Evolutionary conservation across 35 echinoderm and acorn worm genomes (phyloP), one percentile per base, ranked within the genome.

Genomic region (Eucidaris tribuloides): DNA sequence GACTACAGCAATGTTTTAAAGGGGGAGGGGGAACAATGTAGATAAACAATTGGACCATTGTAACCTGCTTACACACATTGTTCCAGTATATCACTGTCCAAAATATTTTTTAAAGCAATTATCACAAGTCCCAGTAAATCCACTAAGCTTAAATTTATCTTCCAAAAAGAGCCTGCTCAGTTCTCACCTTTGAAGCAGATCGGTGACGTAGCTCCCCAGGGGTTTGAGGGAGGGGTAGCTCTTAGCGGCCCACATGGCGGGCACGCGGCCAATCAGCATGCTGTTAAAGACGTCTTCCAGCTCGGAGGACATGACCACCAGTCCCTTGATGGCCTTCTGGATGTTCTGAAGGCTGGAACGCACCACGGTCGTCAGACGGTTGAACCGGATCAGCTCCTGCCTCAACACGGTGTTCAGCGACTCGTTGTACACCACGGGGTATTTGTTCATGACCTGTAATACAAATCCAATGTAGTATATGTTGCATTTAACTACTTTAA

Each of bases 381-480:
- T 98, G 83, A 98, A 98, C 17, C 95, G 70, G 78, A 98, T 98
- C 42, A 98, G 86, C 58, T 98, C 95, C 46, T 98, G 95, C 63
- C 95, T 78, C 43, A 98, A 72, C 20, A 98, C 95, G 35, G 95
- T 98, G 87, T 98, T 98, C 95, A 98, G 92, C 28, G 95, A 98
- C 68, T 98, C 95, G 4, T 87, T 49, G 63, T 98, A 98, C 9
- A 78, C 79, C 7, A 98, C 95, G 20, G 92, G 92, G 56, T 96
- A 96, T 43, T 90, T 96, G 20, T 90, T 77, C 72, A 96, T 96
- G 41, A 96, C 92, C 92, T 96, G 76, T n/a, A n/a, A n/a, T n/a
- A n/a, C n/a, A n/a, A n/a, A n/a, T n/a, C 3, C 34, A 68, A 29
- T 4, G n/a, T n/a, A n/a, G n/a, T n/a, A n/a, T n/a, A n/a, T n/a